phyloP scores from a whole-genome alignment of 2,888 invertebrate species.

The Spisula solida region DNA sequence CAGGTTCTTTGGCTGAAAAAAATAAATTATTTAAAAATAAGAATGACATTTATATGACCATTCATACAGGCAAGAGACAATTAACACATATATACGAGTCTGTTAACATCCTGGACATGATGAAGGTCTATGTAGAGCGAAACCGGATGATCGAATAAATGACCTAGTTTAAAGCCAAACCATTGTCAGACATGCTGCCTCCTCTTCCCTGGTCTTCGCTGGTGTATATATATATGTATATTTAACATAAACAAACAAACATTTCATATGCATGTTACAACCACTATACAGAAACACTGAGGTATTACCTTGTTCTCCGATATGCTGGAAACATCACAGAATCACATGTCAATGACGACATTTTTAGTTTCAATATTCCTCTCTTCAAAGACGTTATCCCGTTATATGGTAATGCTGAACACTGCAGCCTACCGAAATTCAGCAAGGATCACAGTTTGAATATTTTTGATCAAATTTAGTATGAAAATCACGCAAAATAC shows the following conservation, averaged over 20 bases:
- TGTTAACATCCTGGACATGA: too few species aligned
- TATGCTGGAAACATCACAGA: not conserved
- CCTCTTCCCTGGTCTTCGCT: too few species aligned
- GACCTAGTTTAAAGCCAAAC: too few species aligned
- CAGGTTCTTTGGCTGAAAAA: too few species aligned
- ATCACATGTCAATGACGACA: conserved; percentile 25
- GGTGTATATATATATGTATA: too few species aligned
- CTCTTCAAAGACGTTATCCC: conserved; percentile 17
- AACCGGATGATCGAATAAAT: too few species aligned
- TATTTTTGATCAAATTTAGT: conserved; percentile 41
- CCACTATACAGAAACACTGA: conserved; percentile 5
- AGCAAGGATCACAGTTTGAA: conserved; percentile 41
- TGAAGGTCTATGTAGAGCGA: too few species aligned
- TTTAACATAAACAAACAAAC: not conserved
- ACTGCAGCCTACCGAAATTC: conserved; percentile 9
- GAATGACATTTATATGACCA: too few species aligned
- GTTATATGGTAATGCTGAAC: not conserved
- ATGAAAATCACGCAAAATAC: conserved; percentile 47
- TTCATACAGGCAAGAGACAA: too few species aligned
- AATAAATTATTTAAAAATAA: too few species aligned
- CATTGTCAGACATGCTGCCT: too few species aligned
- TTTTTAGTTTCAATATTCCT: conserved; percentile 22
- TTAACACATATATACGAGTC: too few species aligned
- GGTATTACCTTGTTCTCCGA: conserved; percentile 17
- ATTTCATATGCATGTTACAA: conserved; percentile 2